Base-by-base conservation (phyloP, 2,888 invertebrate genomes). In the Drepana falcataria region DNA sequence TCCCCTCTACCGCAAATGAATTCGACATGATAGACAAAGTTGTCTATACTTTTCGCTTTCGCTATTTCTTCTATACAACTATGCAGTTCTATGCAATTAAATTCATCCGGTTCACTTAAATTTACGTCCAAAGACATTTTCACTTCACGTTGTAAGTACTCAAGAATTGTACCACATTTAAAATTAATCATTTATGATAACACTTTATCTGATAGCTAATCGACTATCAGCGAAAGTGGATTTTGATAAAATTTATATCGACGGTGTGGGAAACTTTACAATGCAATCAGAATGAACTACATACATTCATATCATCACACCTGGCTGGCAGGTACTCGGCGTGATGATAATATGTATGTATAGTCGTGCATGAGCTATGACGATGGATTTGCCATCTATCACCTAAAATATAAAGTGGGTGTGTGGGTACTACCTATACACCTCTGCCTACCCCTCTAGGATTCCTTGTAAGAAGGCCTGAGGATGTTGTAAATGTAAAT, bases 91-190 rank as follows among this genome's bases (percentile, higher is more conserved):
- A 65, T 56, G 56, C 79, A 79, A 35, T 87, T 85, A 58, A 89
- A 88, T 55, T 88, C 88, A 47, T 87, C 88, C 2, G 87, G 85
- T 71, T 90, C 88, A 75, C 86, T 86, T 52, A 86, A 71, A 63
- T 89, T 85, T n/a, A 90, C 88, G 63, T 90, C 87, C 59, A 90
- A 68, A 69, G 89, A 90, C 89, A 90, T 89, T 66, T 65, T 79
- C 33, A 47, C 51, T 37, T 59, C 35, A 35, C 53, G 40, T 51
- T 40, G 35, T 7, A 52, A 37, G n/a, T 48, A 51, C 34, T n/a
- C 47, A 51, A 49, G 53, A 35, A 47, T n/a, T 47, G 37, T 48
- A 49, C 35, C 51, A 9, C 21, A 49, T 33, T 48, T 47, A 40
- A 47, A 48, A 37, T 41, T 40, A 51, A 47, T 53, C 47, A 48